Conservation (phyloP, 1,140 invertebrate genomes). For the Himalopsyche phryganea region DNA sequence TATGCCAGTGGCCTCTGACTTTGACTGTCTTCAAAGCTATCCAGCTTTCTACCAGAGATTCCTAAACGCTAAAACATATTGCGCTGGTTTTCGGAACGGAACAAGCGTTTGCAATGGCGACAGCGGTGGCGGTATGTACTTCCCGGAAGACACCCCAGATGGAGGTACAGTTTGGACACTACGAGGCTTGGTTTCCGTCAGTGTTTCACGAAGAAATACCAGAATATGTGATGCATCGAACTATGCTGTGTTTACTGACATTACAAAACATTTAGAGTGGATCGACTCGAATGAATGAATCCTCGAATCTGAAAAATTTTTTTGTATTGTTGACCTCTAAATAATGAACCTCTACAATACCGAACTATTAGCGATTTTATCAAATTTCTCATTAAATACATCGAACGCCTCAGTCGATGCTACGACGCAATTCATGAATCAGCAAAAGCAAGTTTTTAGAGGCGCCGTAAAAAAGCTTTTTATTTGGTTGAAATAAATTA, state of each 20-base stretch:
- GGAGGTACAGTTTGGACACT: conserved; percentile 34
- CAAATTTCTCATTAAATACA: too few species aligned
- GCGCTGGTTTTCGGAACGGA: conserved; percentile 24
- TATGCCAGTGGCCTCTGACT: conserved; percentile 39
- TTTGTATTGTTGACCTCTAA: too few species aligned
- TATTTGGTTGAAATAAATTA: too few species aligned
- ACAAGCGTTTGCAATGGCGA: conserved; percentile 39
- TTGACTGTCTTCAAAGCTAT: conserved; percentile 39
- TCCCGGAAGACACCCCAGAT: conserved; percentile 31
- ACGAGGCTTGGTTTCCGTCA: conserved; percentile 38
- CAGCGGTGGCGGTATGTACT: conserved; percentile 39
- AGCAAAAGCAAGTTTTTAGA: too few species aligned
- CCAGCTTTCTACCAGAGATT: conserved; percentile 17
- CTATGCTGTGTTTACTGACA: conserved; percentile 39
- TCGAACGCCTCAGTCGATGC: too few species aligned
- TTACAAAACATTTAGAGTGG: conserved; percentile 6
- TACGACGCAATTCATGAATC: too few species aligned
- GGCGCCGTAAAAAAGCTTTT: too few species aligned
- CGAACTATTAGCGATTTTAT: too few species aligned
- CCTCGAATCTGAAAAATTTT: too few species aligned
- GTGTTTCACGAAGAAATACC: conserved; percentile 28
- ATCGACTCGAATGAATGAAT: too few species aligned
- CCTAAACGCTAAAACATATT: conserved; percentile 10
- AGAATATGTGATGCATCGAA: conserved; percentile 37
- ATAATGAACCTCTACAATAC: too few species aligned